Percentiles rank a stretch among this genome's conserved stretches.
These are phyloP conservation scores for Piaya cayana DNA, from an alignment of 2,113 vertebrate species.

Conservation along the genomic window DNA sequence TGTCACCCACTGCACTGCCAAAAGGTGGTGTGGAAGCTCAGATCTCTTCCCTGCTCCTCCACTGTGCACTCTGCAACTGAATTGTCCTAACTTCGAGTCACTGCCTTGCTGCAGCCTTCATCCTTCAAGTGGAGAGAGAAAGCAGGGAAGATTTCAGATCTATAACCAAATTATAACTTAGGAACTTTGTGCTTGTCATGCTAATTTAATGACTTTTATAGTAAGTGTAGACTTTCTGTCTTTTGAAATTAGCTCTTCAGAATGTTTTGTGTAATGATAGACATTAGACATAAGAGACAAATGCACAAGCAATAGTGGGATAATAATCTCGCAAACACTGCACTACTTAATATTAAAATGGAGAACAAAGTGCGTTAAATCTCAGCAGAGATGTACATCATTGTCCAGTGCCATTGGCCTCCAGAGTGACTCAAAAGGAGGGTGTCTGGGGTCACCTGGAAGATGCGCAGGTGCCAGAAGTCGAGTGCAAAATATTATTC, in stretches of 20 bases:
- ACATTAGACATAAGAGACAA: conserved; percentile 71
- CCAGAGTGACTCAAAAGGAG: background rate
- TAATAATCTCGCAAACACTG: conserved; percentile 68
- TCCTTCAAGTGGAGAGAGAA: conserved; percentile 31
- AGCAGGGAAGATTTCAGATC: conserved; percentile 65
- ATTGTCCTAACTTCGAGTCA: background rate
- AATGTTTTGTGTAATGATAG: conserved; percentile 74
- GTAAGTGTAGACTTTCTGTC: conserved; percentile 71
- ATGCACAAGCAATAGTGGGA: conserved; percentile 56
- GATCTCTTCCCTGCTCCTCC: background rate
- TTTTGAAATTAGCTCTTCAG: conserved; percentile 76
- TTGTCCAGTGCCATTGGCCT: background rate
- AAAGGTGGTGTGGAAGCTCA: background rate
- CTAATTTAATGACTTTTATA: conserved; percentile 74
- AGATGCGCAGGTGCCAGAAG: background rate
- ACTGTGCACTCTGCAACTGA: background rate
- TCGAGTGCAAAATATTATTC: background rate
- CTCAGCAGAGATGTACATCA: background rate
- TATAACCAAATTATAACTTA: conserved; percentile 70
- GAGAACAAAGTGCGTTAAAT: conserved; percentile 48
- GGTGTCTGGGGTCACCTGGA: background rate
- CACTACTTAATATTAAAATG: conserved; percentile 39
- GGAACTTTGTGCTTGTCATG: conserved; percentile 71
- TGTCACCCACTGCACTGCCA: background rate
- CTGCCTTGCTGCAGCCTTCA: conserved; percentile 14